Conservation (phyloP, 2,888 invertebrate genomes). For the Dolichopus griseipennis region DNA sequence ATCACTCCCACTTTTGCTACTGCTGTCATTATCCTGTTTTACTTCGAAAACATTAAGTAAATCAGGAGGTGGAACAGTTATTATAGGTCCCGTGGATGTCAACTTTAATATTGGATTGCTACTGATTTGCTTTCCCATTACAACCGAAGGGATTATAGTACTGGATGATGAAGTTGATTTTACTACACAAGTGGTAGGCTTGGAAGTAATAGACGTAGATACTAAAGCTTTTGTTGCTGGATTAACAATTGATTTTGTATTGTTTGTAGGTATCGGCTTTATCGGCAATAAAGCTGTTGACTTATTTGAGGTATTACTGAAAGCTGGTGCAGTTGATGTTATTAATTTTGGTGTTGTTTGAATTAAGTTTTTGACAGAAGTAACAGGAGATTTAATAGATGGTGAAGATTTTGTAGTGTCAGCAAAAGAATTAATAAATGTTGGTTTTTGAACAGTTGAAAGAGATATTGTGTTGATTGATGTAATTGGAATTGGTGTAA, state of each 20-base stretch:
- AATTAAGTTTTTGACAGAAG: neutral
- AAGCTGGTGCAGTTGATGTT: slow-evolving; percentile 9
- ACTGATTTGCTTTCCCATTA: neutral
- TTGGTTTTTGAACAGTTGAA: slow-evolving; percentile 8
- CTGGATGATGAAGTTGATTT: neutral
- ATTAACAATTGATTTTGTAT: neutral
- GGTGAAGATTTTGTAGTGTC: slow-evolving; percentile 15
- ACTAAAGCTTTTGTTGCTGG: neutral
- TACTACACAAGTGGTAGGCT: neutral
- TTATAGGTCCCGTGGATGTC: neutral
- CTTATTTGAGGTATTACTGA: slow-evolving; percentile 11
- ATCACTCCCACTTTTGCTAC: slow-evolving; percentile 24
- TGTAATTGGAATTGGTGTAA: slow-evolving; percentile 21
- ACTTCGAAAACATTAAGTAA: slow-evolving; percentile 36
- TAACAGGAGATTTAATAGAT: neutral
- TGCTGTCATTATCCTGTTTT: slow-evolving; percentile 33
- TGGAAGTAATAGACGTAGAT: neutral
- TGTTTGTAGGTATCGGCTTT: slow-evolving; percentile 8
- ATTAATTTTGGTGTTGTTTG: slow-evolving; percentile 16
- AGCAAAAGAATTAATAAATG: slow-evolving; percentile 15
- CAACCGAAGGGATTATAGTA: neutral
- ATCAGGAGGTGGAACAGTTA: slow-evolving; percentile 18
- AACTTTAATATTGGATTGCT: neutral
- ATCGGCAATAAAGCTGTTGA: slow-evolving; percentile 14
- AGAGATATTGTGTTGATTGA: slow-evolving; percentile 7